These are phyloP conservation scores for Callyntrura sp. DNA, from an alignment of 2,888 invertebrate genomes.

Conservation along the genomic window DNA sequence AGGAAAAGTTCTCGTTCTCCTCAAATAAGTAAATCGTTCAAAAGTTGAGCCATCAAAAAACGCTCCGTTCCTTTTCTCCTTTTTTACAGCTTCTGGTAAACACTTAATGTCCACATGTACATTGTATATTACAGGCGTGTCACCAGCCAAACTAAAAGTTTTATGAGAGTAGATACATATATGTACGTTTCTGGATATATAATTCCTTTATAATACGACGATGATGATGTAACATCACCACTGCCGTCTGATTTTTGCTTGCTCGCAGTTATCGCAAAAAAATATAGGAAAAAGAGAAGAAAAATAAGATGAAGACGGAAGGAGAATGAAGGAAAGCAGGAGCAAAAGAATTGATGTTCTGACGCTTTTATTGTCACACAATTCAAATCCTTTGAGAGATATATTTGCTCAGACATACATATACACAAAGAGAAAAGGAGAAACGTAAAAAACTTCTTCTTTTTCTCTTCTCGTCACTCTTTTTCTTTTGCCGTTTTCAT, in stretches of 20 bases:
- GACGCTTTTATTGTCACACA: constrained; percentile 80
- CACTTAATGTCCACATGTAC: constrained; percentile 7
- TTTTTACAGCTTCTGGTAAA: constrained; percentile 19
- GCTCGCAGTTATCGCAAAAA: constrained; percentile 50
- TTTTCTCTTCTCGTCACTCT: not conserved
- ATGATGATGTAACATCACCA: not conserved
- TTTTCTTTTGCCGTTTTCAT: constrained; percentile 33
- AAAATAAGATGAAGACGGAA: constrained; percentile 26
- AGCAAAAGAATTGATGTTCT: constrained; percentile 76
- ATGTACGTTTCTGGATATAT: not conserved
- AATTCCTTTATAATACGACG: not conserved
- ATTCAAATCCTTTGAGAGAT: constrained; percentile 80
- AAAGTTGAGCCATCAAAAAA: constrained; percentile 80
- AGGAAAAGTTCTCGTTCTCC: constrained; percentile 70
- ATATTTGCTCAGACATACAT: constrained; percentile 62
- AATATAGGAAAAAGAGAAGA: not conserved
- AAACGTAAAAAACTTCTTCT: constrained; percentile 55
- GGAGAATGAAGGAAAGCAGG: constrained; percentile 42
- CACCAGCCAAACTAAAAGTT: not conserved
- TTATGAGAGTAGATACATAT: not conserved
- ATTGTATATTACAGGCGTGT: constrained; percentile 14
- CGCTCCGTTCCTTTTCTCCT: constrained; percentile 39
- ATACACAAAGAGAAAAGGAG: constrained; percentile 20
- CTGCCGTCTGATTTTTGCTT: not conserved
- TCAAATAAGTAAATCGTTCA: constrained; percentile 78